Percentiles rank a stretch among this genome's conserved stretches.
phyloP scores from a whole-genome alignment of 2,113 vertebrate genomes.

The Lepisosteus oculatus region DNA sequence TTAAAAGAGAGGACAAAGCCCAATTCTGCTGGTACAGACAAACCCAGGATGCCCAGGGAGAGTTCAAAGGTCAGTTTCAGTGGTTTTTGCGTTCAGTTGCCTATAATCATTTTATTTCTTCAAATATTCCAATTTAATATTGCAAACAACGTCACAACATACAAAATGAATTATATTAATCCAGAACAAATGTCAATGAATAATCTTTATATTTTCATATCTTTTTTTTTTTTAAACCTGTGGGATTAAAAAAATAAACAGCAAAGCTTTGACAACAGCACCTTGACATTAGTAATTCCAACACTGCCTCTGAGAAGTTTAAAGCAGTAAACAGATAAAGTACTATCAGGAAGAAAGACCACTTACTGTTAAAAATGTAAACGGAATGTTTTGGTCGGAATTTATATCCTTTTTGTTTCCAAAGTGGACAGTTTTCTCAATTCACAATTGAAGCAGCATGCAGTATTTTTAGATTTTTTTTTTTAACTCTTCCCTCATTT shows the following conservation, averaged over 20 bases:
- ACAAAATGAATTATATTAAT: conserved; percentile 86
- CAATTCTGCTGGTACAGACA: background rate
- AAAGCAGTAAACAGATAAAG: conserved; percentile 98
- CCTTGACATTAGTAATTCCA: conserved; percentile 99
- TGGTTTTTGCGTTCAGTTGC: conserved; percentile 82
- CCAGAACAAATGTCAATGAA: conserved; percentile 80
- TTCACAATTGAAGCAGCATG: conserved; percentile 99
- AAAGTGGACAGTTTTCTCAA: conserved; percentile 94
- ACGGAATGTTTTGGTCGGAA: conserved; percentile 95
- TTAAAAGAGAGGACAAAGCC: too few species aligned
- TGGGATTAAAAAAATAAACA: conserved; percentile 89
- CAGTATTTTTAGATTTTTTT: conserved; percentile 83
- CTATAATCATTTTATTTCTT: conserved; percentile 86
- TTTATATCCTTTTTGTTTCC: conserved; percentile 53
- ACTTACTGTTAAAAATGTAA: conserved; percentile 96
- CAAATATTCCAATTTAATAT: conserved; percentile 92
- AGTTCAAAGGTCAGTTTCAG: conserved; percentile 72
- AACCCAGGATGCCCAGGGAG: conserved; percentile 35
- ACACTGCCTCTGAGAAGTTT: conserved; percentile 93
- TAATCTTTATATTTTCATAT: conserved; percentile 67
- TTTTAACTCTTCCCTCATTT: conserved; percentile 60
- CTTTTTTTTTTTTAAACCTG: conserved; percentile 61
- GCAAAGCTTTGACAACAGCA: conserved; percentile 99
- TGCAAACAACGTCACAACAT: conserved; percentile 95
- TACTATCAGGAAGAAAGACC: conserved; percentile 90